These are phyloP conservation scores for Mionectes olivaceus DNA, from an alignment of 2,797 vertebrate species.

Conservation along the genomic window DNA sequence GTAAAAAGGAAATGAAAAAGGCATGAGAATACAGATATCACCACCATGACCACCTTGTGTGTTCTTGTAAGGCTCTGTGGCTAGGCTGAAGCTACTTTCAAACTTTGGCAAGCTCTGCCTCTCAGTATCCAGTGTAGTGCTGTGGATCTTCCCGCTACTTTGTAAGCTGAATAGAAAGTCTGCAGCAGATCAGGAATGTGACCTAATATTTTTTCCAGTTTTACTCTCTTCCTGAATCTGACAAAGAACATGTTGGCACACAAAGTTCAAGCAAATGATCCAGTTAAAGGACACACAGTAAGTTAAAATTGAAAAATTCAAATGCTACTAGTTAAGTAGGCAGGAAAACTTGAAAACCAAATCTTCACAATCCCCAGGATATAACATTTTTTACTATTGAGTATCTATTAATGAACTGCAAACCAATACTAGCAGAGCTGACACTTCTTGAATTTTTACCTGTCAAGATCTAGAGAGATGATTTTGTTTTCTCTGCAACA, in stretches of 20 bases:
- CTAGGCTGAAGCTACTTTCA: not conserved
- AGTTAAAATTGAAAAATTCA: not conserved
- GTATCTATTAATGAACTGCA: not conserved
- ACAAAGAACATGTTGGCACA: not conserved
- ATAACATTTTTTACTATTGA: not conserved
- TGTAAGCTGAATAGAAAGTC: not conserved
- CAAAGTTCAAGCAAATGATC: not conserved
- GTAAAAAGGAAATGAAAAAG: not conserved
- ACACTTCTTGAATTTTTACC: not conserved
- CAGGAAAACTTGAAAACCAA: not conserved
- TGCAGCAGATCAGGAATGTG: not conserved
- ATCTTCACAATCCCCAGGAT: not conserved
- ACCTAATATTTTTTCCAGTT: not conserved
- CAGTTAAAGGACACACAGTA: not conserved
- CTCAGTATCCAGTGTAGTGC: rapidly evolving
- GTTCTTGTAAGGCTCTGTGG: not conserved
- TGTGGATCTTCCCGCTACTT: not conserved
- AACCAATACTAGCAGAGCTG: not conserved
- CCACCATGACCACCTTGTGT: not conserved
- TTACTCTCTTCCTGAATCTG: not conserved
- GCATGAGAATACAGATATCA: not conserved
- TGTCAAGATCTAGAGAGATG: not conserved
- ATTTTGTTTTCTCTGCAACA: not conserved
- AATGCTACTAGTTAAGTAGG: not conserved
- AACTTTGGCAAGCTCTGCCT: not conserved